Base-by-base conservation (phyloP, 2,888 invertebrate species). In the Hemaris fuciformis region DNA sequence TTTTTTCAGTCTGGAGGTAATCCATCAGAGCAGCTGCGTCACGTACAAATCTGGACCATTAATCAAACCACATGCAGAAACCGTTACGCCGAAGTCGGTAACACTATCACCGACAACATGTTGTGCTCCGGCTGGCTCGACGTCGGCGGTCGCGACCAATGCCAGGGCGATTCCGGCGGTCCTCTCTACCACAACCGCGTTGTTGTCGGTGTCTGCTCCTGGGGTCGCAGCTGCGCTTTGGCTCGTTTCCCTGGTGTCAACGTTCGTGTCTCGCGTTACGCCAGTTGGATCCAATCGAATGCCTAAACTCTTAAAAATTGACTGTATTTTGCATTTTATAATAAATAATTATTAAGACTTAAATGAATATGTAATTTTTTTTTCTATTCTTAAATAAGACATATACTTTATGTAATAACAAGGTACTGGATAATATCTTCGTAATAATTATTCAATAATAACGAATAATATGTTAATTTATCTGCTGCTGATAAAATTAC, bases 111-210 rank as follows among this genome's bases (percentile, higher is more conserved):
- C 25, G 70, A 57, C 61, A 81, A 83, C 69, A 84, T 86, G 85
- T 31, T 87, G 63, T 88, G 87, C 71, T 74, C 84, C 8, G 87
- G 85, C 2, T 80, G 77, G 77, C 69, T 85, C 45, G 79, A 82
- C 57, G 80, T 83, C 0, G 86, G 87, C 4, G 87, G 88, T 27
- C 84, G 87, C 23, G 88, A 83, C 64, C 84, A 85, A 74, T 89
- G 88, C 76, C 77, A 76, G 61, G 84, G 84, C 1, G 88, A 87
- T 69, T 80, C 81, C 25, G 89, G 88, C 1, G 83, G 88, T 38
- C 87, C 88, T 31, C 78, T 87, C 6, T 73, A 81, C 67, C 85
- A 88, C 73, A 81, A 83, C 62, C 63, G 65, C 2, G 63, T 81
- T 2, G 70, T 86, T 4, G 79, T 84, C 6, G 84, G 84, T 48